Conservation (phyloP, 2,797 vertebrate species). For the Sebastes diploproa region DNA sequence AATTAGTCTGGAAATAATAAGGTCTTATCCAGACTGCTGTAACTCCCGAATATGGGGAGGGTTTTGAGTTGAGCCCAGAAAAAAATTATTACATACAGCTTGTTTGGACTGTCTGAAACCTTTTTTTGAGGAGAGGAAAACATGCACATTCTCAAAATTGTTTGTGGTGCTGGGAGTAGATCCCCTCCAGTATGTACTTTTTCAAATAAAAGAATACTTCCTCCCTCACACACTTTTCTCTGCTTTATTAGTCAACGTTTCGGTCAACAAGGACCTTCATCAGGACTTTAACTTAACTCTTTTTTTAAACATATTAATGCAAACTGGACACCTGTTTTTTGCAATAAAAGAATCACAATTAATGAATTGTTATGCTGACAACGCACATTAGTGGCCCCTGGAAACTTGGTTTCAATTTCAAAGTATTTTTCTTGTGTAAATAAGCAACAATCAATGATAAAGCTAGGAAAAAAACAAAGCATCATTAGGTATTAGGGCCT, state of each 20-base stretch:
- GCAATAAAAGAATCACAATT: neutral
- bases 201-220: no score
- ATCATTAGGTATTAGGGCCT: neutral
- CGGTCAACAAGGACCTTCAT: no score
- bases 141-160: no score
- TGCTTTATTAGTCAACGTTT: no score
- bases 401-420: neutral
- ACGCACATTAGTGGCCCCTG: neutral
- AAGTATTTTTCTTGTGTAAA: neutral
- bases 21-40: neutral
- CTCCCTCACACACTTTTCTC: no score
- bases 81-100: neutral
- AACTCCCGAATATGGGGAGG: neutral
- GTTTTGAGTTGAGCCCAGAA: neutral
- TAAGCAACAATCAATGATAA: neutral
- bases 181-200: no score
- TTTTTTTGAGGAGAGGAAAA: neutral
- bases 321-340: neutral
- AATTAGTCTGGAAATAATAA: constrained; percentile 10
- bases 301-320: neutral
- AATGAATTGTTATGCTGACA: neutral
- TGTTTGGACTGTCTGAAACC: neutral
- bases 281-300: neutral
- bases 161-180: no score
- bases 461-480: neutral